These are phyloP conservation scores for Chelon labrosus DNA, from an alignment of 2,797 vertebrate genomes.

Conservation along the genomic window DNA sequence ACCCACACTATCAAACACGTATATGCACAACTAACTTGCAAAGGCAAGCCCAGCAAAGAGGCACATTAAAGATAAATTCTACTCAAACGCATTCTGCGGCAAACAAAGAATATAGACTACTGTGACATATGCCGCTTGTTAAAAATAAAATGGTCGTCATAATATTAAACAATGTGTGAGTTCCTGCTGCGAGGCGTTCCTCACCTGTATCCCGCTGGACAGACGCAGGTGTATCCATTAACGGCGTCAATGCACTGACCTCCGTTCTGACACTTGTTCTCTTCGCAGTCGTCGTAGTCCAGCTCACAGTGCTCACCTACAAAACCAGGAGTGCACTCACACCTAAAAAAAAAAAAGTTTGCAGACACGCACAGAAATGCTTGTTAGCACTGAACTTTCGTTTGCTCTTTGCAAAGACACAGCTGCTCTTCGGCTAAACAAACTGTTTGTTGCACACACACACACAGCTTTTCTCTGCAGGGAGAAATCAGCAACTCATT, in stretches of 20 bases:
- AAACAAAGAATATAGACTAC: no score
- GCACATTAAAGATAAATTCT: background rate
- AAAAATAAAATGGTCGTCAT: no score
- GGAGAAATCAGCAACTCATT: slow-evolving; percentile 35
- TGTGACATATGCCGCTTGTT: no score
- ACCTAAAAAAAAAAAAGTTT: slow-evolving; percentile 78
- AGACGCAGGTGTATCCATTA: slow-evolving; percentile 95
- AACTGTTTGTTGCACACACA: slow-evolving; percentile 4
- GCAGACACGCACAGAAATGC: slow-evolving; percentile 22
- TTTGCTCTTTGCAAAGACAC: background rate
- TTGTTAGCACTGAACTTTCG: slow-evolving; percentile 2
- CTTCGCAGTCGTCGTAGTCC: slow-evolving; percentile 94
- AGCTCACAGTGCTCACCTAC: slow-evolving; percentile 93
- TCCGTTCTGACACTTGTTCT: slow-evolving; percentile 97
- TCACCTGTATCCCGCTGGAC: slow-evolving; percentile 95
- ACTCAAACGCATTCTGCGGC: no score
- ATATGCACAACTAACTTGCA: no score
- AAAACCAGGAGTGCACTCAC: slow-evolving; percentile 96
- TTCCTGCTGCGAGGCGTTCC: slow-evolving; percentile 3
- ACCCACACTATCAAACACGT: background rate
- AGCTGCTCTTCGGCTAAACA: slow-evolving; percentile 9
- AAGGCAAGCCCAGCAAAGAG: no score
- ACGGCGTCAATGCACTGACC: slow-evolving; percentile 94
- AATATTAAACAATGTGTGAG: background rate
- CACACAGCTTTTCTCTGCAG: slow-evolving; percentile 22